Evolutionary conservation across 2,113 vertebrate genomes (phyloP), one percentile per base, ranked within the genome.

Genomic region (Leucopsar rothschildi): DNA sequence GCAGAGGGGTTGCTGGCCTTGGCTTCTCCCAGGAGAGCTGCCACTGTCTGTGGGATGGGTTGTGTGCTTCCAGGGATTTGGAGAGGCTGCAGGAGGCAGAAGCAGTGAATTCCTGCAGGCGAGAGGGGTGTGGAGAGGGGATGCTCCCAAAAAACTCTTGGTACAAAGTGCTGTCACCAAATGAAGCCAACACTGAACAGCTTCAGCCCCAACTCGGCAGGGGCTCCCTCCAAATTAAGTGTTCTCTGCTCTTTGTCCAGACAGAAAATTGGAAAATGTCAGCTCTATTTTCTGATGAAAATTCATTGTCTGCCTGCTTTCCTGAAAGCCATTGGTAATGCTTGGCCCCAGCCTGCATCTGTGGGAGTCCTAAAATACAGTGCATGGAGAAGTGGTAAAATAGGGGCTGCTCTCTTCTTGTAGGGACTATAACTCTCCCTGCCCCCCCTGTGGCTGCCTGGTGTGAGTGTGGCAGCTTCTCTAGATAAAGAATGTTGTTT

Each of bases 251-350:
- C 73, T 91, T 85, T 95, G 73, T 80, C 89, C 84, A 91, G 92
- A 78, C 60, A 63, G 71, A 82, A 92, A 66, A 90, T 71, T 90
- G 86, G 90, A 88, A 93, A 90, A 47, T 47, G 82, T 77, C 94
- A 82, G 59, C 85, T 94, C 61, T 88, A 71, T 77, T 86, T 94
- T 80, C 75, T 70, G 75, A 94, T 91, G 85, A 91, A 85, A 94
- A 95, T 94, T 83, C 92, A 77, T 92, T 86, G 85, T 90, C 82
- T 90, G 82, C 50, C 87, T 90, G 59, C 82, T 93, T 65, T 80
- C 71, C 47, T 77, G 78, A 88, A 91, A 94, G 82, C 79, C 59
- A 2, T 16, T 59, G 82, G 75, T 69, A 52, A n/a, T 73, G 68
- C 82, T 31, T 33, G 50, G 65, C 53, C 53, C 50, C 71, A 45